Base-by-base conservation (phyloP, 2,113 vertebrate genomes). In the Cyphomyrus plagiostoma region DNA sequence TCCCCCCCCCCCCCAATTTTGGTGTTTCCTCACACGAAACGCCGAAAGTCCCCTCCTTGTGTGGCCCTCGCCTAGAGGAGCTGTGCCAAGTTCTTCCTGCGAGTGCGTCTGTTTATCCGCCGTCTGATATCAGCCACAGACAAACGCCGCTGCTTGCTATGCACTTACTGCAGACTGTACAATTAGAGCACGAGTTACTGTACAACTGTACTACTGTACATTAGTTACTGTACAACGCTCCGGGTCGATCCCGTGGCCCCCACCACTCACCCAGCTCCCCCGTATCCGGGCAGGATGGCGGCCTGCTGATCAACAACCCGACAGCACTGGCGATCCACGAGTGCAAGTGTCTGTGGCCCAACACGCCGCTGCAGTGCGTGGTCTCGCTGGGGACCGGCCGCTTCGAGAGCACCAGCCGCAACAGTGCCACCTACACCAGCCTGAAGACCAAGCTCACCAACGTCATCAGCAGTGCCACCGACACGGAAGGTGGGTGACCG, bases 391-490 rank as follows among this genome's bases (percentile, higher is more conserved):
- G 98, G 53, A 99, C 98, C 0, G 98, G 98, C 1, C 97, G 97
- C 6, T 97, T 96, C 0, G 97, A 98, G 91, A 96, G 94, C 0
- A 92, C 94, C 0, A 95, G 96, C 9, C 97, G 95, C 91, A 94
- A 93, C 39, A 94, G 93, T 0, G 87, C 95, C 93, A 97, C 97
- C 0, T 96, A 96, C 90, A 99, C 98, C 0, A 99, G 98, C 92
- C 92, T 99, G 91, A 98, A 97, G 94, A 96, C 97, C 91, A 99
- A 99, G 89, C 94, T 99, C 82, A 96, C 94, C 0, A 97, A 99
- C 1, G 97, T 99, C 89, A 99, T 99, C 94, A 99, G 96, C 95
- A 99, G 98, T 23, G 98, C 98, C 86, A 99, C 98, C 0, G 98
- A 99, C 90, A 99, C 98, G 0, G 98, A 98, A 94, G 97, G 97